Evolutionary conservation across 2,888 invertebrate species (phyloP).

Genomic region (Incurvaria masculella): DNA sequence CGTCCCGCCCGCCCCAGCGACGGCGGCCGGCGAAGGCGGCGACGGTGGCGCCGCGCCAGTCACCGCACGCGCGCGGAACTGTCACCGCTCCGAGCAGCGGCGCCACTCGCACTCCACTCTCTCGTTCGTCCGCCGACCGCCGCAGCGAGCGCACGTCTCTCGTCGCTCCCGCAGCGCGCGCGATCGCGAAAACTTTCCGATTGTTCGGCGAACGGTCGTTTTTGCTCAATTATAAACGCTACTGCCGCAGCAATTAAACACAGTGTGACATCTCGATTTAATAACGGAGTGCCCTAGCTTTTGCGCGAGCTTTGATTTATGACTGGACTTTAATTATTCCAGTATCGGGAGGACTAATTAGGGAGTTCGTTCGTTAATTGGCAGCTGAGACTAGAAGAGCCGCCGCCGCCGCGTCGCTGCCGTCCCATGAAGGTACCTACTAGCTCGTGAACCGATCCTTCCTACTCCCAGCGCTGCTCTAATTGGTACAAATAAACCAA

Average conservation of each 20-base stretch:
- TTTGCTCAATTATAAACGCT: neutral
- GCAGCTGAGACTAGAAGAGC: neutral
- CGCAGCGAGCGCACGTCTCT: constrained; percentile 29
- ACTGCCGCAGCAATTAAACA: neutral
- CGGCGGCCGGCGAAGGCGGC: too few species aligned
- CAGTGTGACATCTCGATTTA: neutral
- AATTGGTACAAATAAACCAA: constrained; percentile 1
- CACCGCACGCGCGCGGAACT: too few species aligned
- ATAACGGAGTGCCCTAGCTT: neutral
- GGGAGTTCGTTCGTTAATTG: neutral
- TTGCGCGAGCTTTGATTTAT: neutral
- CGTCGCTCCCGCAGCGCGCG: constrained; percentile 12
- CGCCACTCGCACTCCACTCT: constrained; percentile 17
- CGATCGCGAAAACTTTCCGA: constrained; percentile 51
- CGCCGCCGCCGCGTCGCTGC: constrained; percentile 30
- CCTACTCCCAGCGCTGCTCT: neutral
- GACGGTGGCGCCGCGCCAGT: too few species aligned
- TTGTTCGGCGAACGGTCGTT: neutral
- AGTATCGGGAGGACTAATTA: neutral
- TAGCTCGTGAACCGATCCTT: neutral
- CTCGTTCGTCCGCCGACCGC: constrained; percentile 43
- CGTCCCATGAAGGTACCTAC: constrained; percentile 49
- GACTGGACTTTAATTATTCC: neutral
- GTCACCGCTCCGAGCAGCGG: neutral
- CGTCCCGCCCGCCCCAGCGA: neutral